phyloP scores from a whole-genome alignment of 2,797 vertebrate genomes.

The Chelmon rostratus region DNA sequence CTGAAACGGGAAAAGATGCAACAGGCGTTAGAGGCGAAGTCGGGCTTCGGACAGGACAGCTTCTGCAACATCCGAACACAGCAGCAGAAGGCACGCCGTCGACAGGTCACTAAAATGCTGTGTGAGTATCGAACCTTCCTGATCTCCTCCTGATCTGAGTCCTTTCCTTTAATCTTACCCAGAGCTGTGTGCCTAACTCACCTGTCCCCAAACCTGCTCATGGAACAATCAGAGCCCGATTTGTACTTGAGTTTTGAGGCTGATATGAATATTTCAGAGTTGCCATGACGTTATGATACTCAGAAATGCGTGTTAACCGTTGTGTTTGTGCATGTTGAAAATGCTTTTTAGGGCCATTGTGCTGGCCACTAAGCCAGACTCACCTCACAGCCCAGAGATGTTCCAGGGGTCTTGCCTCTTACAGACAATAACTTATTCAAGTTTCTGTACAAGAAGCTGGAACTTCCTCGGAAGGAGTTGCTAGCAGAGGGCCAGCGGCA shows the following conservation, averaged over 20 bases:
- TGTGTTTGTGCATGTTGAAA: no score
- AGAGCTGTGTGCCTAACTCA: background rate
- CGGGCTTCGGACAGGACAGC: conserved; percentile 56
- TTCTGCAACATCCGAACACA: conserved; percentile 74
- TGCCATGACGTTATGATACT: no score
- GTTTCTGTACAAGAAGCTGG: no score
- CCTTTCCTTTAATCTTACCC: background rate
- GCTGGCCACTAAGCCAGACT: background rate
- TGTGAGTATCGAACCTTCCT: conserved; percentile 86
- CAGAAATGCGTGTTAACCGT: no score
- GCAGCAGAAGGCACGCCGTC: conserved; percentile 87
- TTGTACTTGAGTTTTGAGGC: background rate
- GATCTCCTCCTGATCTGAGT: background rate
- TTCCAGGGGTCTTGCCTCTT: background rate
- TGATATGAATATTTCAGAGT: no score
- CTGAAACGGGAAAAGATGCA: conserved; percentile 89
- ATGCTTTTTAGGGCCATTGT: no score
- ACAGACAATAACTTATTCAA: background rate
- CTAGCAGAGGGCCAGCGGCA: background rate
- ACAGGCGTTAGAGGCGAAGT: conserved; percentile 82
- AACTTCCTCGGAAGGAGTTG: no score
- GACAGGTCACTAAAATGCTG: conserved; percentile 97
- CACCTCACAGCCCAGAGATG: background rate
- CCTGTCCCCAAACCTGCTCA: background rate
- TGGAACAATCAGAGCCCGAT: background rate